Evolutionary conservation across 1,140 invertebrate genomes (phyloP), one percentile per base, ranked within the genome.

Genomic region (Orius laevigatus): DNA sequence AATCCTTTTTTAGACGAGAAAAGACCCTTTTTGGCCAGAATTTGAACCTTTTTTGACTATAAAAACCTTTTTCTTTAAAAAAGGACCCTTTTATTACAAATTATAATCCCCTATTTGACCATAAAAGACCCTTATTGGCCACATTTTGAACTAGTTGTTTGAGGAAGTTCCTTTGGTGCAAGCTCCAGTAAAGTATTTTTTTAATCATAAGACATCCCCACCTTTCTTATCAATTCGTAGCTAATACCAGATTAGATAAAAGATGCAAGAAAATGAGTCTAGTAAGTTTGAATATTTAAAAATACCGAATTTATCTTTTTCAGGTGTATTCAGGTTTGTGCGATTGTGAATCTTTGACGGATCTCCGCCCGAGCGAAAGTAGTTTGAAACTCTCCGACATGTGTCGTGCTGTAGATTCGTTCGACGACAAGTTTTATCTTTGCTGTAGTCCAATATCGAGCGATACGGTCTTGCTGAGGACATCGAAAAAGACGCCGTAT

Each of bases 401-500:
- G 10, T 81, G 78, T 55, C 75, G 78, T 48, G 85, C 84, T 19
- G 71, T 87, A 39, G 86, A 90, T 60, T 75, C 76, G 19, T 77
- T 87, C 44, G 84, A 87, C 60, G 78, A 77, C 9, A 72, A 78
- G 53, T 63, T 84, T 20, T 72, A 89, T 36, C 84, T 84, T 1
- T 92, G 86, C 61, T 82, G 78, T 50, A 86, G 86, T 65, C 69
- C 74, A 48, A 74, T 81, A 2, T 70, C 72, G 42, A 66, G 72
- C 51, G 64, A 65, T 44, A 70, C 48, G 6, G 38, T 54, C 4
- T 54, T 89, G 61, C 64, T 81, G 12, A 69, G 89, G 32, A 78
- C 88, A 1, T 84, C 84, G 39, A 73, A 76, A 1, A 72, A 80
- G 42, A 77, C 89, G 43, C 85, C 87, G 25, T 92, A 82, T 63